Percentiles rank a stretch among this genome's conserved stretches.
phyloP scores from a whole-genome alignment of 2,113 vertebrate species.

The Trematocara zebra region DNA sequence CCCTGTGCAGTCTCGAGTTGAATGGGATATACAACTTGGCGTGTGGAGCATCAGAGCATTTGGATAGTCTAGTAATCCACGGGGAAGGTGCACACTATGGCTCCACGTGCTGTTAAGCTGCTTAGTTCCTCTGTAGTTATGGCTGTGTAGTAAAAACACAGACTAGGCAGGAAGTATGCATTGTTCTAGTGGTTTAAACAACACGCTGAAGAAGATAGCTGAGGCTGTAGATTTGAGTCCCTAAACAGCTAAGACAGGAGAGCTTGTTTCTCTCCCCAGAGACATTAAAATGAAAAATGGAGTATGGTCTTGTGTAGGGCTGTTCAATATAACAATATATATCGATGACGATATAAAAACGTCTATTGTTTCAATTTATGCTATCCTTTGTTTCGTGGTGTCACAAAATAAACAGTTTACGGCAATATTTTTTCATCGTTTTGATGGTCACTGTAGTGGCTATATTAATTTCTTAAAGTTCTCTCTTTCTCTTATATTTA shows the following conservation, averaged over 20 bases:
- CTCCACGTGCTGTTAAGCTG: slow-evolving; percentile 75
- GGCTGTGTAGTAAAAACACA: slow-evolving; percentile 63
- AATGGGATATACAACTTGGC: slow-evolving; percentile 23
- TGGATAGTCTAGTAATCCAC: slow-evolving; percentile 52
- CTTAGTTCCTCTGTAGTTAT: slow-evolving; percentile 71
- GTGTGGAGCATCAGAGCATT: slow-evolving; percentile 14
- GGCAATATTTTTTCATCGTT: too few species aligned
- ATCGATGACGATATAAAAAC: too few species aligned
- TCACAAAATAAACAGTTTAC: too few species aligned
- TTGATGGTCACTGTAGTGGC: too few species aligned
- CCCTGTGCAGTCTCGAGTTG: slow-evolving; percentile 2
- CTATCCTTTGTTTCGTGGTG: too few species aligned
- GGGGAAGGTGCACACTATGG: slow-evolving; percentile 59
- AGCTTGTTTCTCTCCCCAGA: background rate
- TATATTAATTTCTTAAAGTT: too few species aligned
- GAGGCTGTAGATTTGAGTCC: background rate
- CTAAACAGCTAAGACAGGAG: background rate
- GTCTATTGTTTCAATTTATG: accelerated
- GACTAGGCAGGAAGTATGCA: slow-evolving; percentile 1
- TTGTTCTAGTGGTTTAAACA: background rate
- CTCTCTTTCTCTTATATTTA: too few species aligned
- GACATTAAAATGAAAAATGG: background rate
- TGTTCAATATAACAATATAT: too few species aligned
- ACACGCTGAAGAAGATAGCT: background rate
- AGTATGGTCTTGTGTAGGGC: background rate